phyloP scores from a whole-genome alignment of 2,888 invertebrate species.

The Microctonus aethiopoides region DNA sequence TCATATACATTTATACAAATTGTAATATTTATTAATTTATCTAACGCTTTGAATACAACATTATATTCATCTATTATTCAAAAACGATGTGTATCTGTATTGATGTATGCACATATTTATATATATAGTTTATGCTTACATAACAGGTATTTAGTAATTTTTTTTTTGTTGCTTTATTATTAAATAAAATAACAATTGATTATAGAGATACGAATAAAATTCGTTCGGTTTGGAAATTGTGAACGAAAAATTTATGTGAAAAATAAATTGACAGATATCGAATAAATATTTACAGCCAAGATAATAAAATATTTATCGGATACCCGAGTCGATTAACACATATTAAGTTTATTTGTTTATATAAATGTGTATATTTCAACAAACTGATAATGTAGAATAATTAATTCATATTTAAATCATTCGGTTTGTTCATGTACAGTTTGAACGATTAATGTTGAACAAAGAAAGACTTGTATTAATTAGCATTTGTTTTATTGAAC shows the following conservation, averaged over 20 bases:
- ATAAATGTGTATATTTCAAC: neutral
- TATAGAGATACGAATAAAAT: neutral
- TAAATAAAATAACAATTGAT: neutral
- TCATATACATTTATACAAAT: neutral
- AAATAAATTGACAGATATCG: conserved; percentile 18
- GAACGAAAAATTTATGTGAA: too few relatives aligned
- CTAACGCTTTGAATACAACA: neutral
- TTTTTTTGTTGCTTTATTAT: neutral
- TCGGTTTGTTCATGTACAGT: conserved; percentile 2
- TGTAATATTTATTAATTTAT: neutral
- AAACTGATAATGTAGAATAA: too few relatives aligned
- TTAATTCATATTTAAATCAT: too few relatives aligned
- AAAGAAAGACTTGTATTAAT: conserved; percentile 30
- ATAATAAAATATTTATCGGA: conserved; percentile 25
- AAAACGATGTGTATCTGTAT: neutral
- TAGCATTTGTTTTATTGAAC: conserved; percentile 4
- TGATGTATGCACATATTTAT: too few relatives aligned
- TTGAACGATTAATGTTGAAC: conserved; percentile 32
- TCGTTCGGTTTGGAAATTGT: neutral
- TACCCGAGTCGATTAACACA: too few relatives aligned
- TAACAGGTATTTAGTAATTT: too few relatives aligned
- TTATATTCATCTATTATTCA: neutral
- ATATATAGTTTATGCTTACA: too few relatives aligned
- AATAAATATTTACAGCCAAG: conserved; percentile 11
- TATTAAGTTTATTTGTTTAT: too few relatives aligned